Evolutionary conservation across 2,888 invertebrate species (phyloP).

Genomic region (Trachelus troglodyta): DNA sequence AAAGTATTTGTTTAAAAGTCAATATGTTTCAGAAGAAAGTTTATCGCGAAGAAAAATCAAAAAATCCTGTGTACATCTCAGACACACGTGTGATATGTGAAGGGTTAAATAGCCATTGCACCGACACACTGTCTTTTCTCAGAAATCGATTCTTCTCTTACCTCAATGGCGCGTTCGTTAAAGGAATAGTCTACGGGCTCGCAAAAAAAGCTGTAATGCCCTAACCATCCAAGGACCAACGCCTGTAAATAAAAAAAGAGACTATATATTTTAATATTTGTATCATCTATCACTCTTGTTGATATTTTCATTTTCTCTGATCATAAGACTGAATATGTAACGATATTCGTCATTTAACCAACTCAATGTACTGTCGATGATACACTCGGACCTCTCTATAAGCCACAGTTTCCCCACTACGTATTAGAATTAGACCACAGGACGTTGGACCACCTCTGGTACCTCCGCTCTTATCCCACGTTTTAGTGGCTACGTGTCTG

Average conservation of each 20-base stretch:
- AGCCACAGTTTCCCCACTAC: no score
- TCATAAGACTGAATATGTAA: not conserved
- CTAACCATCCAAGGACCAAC: constrained; percentile 66
- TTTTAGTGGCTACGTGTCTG: no score
- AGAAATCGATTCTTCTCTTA: constrained; percentile 25
- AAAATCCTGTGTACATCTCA: no score
- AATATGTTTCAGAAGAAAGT: no score
- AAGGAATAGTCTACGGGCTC: constrained; percentile 77
- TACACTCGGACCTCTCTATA: not conserved
- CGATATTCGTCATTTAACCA: not conserved
- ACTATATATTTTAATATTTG: not conserved
- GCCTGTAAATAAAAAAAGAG: constrained; percentile 40
- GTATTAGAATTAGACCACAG: no score
- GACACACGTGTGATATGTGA: no score
- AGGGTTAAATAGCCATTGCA: not conserved
- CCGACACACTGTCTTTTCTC: not conserved
- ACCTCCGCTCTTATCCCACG: no score
- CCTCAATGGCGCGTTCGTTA: constrained; percentile 72
- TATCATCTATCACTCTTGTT: not conserved
- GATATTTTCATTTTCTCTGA: not conserved
- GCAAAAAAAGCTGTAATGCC: constrained; percentile 76
- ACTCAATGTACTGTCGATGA: not conserved
- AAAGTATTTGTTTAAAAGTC: no score
- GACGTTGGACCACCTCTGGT: no score
- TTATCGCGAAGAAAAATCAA: no score